Percentiles rank a stretch among this genome's conserved stretches.
Conservation (phyloP, 2,797 vertebrate species). For the Artibeus lituratus region DNA sequence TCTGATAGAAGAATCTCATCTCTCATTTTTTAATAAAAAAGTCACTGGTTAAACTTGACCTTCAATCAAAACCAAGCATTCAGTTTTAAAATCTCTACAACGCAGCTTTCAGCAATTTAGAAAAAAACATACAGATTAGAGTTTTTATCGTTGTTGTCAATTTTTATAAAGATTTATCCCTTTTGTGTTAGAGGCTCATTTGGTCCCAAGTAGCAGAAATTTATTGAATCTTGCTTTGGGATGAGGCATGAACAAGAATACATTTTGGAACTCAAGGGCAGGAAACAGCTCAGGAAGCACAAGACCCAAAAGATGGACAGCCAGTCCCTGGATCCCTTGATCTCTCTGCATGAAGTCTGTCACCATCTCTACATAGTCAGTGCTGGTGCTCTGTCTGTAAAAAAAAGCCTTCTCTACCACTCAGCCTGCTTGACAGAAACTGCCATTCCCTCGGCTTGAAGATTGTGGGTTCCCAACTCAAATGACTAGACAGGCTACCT, state of each 20-base stretch:
- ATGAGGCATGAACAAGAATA: background rate
- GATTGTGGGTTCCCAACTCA: background rate
- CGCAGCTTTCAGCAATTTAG: background rate
- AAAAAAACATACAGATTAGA: background rate
- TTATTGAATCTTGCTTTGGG: background rate
- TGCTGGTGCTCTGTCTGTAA: background rate
- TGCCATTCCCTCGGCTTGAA: background rate
- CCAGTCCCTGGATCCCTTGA: background rate
- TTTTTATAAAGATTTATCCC: background rate
- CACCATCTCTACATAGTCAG: background rate
- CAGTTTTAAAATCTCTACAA: background rate
- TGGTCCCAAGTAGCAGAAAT: background rate
- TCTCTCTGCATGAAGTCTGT: background rate
- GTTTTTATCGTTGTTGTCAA: background rate
- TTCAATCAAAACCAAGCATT: constrained; percentile 27
- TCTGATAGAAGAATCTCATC: background rate
- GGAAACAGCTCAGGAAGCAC: background rate
- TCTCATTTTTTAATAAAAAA: background rate
- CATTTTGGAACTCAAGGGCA: background rate
- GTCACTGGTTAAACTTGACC: background rate
- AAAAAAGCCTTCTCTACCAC: background rate
- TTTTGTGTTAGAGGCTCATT: constrained; percentile 22
- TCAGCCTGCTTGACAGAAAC: background rate
- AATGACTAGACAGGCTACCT: background rate
- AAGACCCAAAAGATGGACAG: background rate